Evolutionary conservation across 1,140 invertebrate species (phyloP).

Genomic region (Samia ricini): DNA sequence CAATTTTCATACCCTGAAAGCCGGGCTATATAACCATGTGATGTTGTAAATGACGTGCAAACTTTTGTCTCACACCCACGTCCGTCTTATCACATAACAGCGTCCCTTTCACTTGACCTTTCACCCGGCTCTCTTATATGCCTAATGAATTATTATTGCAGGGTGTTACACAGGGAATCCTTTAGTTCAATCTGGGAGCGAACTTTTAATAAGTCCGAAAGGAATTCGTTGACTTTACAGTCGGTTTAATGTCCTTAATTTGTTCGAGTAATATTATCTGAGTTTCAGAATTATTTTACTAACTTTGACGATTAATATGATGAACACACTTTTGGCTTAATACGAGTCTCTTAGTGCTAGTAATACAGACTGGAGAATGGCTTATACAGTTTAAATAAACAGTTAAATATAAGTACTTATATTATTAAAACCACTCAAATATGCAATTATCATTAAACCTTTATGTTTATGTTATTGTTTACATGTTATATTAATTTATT

Average conservation of each 20-base stretch:
- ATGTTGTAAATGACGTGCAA: slow-evolving; percentile 51
- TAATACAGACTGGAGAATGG: not conserved
- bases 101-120: slow-evolving; percentile 32
- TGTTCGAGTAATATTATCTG: not conserved
- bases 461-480: too few relatives aligned
- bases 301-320: not conserved
- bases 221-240: slow-evolving; percentile 7
- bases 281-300: not conserved
- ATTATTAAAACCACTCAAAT: too few relatives aligned
- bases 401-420: not conserved
- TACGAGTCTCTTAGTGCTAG: not conserved
- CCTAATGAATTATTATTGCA: slow-evolving; percentile 28
- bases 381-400: not conserved
- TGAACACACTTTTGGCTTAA: not conserved
- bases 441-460: too few relatives aligned
- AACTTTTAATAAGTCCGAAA: slow-evolving; percentile 20
- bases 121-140: slow-evolving; percentile 16
- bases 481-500: too few relatives aligned
- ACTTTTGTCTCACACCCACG: slow-evolving; percentile 30
- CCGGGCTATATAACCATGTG: slow-evolving; percentile 38
- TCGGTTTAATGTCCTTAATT: slow-evolving; percentile 1
- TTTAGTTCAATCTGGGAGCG: slow-evolving; percentile 22
- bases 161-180: slow-evolving; percentile 19
- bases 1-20: slow-evolving; percentile 49
- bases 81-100: slow-evolving; percentile 11